A percentile compares a stretch with the other conserved stretches of the same genome.
Conservation (phyloP, 1,140 invertebrate genomes). For the Drosophila aff. region DNA sequence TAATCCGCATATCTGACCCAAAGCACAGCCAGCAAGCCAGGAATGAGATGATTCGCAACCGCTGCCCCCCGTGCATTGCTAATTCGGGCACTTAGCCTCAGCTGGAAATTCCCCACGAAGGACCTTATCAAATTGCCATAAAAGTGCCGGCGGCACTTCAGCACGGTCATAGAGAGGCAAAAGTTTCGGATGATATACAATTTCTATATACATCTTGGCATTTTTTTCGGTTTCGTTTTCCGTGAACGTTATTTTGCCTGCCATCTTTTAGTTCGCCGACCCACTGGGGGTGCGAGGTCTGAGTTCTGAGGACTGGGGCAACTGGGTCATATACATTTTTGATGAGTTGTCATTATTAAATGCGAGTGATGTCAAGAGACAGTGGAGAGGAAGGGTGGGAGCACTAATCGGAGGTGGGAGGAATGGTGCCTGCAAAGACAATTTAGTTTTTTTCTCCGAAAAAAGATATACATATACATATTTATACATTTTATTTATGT, state of each 20-base stretch:
- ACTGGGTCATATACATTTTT: slow-evolving; percentile 83
- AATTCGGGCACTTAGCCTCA: slow-evolving; percentile 76
- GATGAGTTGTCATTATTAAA: slow-evolving; percentile 83
- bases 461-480: slow-evolving; percentile 33
- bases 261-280: slow-evolving; percentile 59
- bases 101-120: slow-evolving; percentile 53
- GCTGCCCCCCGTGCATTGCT: slow-evolving; percentile 40
- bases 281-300: slow-evolving; percentile 21
- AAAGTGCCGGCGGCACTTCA: slow-evolving; percentile 66
- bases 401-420: slow-evolving; percentile 37
- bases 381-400: neutral
- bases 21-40: slow-evolving; percentile 11
- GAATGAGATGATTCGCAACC: slow-evolving; percentile 11
- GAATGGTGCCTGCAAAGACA: slow-evolving; percentile 37
- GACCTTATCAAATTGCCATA: slow-evolving; percentile 74
- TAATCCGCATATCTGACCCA: slow-evolving; percentile 23
- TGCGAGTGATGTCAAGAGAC: slow-evolving; percentile 31
- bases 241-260: slow-evolving; percentile 37
- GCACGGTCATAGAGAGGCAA: slow-evolving; percentile 33
- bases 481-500: slow-evolving; percentile 79
- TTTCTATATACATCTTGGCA: slow-evolving; percentile 36
- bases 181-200: slow-evolving; percentile 63
- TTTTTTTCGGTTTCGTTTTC: slow-evolving; percentile 23
- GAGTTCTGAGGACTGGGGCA: slow-evolving; percentile 24
- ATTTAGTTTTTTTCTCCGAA: slow-evolving; percentile 36